Base-by-base conservation (phyloP, 2,113 vertebrate genomes). In the Lasiurus cinereus region DNA sequence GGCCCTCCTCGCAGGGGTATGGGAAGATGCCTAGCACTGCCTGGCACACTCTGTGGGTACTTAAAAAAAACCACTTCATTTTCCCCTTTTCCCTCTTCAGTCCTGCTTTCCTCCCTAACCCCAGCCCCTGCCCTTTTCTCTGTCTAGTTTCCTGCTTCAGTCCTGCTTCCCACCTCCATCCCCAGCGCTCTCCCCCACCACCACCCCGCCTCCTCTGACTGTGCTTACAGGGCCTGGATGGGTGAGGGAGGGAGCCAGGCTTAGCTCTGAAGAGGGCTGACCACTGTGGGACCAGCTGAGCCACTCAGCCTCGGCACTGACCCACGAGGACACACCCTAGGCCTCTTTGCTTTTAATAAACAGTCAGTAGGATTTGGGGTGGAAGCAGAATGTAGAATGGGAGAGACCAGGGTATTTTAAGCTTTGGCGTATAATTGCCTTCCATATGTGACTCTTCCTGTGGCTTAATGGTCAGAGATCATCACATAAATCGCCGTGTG, bases 291-390 rank as follows among this genome's bases (percentile, higher is more conserved):
- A 29, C 10, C 18, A 29, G 27, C 13, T 19, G 4, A 16, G 72
- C 62, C 90, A 56, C 33, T 43, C 72, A 85, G 67, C 56, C 90
- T 69, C n/a, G 86, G 52, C 77, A 36, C 36, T 78, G 16, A 33
- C 76, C 39, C n/a, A 46, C 2, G 43, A 74, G 67, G 70, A 54
- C 56, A 74, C 50, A 36, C 54, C 43, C 83, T 62, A 16, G 33
- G 48, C 14, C 27, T 79, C 69, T 89, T 43, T 29, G 67, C 39
- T 76, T 89, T 89, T 69, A 39, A 19, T 76, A 93, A 93, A 94
- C 5, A 86, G 36, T n/a, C n/a, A 19, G 54, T 29, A 62, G 83
- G 50, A 88, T 48, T 9, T 22, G 3, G 48, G n/a, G 19, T 76
- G 39, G 77, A 54, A 24, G 27, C 50, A 83, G n/a, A 15, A 56